Base-by-base conservation (phyloP, 2,797 vertebrate genomes). In the Artibeus jamaicensis region DNA sequence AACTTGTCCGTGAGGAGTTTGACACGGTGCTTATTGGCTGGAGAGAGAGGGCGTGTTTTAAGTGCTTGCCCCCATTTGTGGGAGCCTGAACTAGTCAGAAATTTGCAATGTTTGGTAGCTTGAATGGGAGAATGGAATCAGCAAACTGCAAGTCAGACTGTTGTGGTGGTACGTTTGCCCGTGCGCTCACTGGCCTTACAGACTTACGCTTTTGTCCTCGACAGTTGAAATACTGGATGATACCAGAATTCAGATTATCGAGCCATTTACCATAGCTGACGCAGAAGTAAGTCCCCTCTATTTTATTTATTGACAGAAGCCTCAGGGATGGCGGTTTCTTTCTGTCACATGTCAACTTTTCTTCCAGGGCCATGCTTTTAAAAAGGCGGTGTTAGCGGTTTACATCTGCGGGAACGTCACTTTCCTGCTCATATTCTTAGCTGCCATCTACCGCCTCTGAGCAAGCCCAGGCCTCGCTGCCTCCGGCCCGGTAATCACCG, bases 341-440 rank as follows among this genome's bases (percentile, higher is more conserved):
- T 71, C 57, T 37, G 78, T 95, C 50, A 91, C 48, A 26, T 77
- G 77, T 94, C 91, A 19, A 21, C 96, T 94, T 97, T 65, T 96
- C 81, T 97, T 97, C 29, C 98, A 99, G 99, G 98, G 98, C 32
- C 97, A 97, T 82, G 96, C 95, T 74, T 99, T 99, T 96, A 99
- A 99, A 98, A 98, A 98, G 95, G 39, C 98, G 21, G 97, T 99
- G 84, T 96, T 99, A 79, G 91, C 97, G 6, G 93, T 99, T 92
- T 99, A 99, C 92, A 29, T 99, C 68, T 98, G 98, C 95, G 99
- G 99, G 96, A 99, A 99, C 90, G 55, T 98, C 92, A 96, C 86
- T 29, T 99, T 99, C 93, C 98, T 99, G 26, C 79, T 95, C 95
- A 88, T 97, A 78, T 98, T 99, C 92, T 90, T 99, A 50, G 96